These are phyloP conservation scores for Syngnathus scovelli DNA, from an alignment of 2,113 vertebrate genomes.

Conservation along the genomic window DNA sequence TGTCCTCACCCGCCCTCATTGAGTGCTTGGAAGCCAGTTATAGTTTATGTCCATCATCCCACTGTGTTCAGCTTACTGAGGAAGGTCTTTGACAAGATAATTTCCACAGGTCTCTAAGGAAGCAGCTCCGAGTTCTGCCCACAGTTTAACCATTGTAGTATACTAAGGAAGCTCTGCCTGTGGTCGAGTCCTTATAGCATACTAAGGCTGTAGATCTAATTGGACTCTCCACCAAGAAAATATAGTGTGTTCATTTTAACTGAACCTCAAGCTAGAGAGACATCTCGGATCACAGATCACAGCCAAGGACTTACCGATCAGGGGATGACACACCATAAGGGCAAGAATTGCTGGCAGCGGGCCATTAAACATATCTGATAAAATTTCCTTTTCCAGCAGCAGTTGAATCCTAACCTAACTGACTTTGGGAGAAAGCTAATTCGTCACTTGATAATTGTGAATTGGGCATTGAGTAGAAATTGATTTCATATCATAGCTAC, in stretches of 20 bases:
- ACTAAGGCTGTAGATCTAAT: not conserved
- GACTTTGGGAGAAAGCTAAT: not conserved
- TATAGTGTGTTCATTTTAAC: not conserved
- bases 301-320: not conserved
- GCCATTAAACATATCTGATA: not conserved
- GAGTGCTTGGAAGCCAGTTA: slow-evolving; percentile 51
- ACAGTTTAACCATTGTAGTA: slow-evolving; percentile 11
- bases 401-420: not conserved
- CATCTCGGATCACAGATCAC: not conserved
- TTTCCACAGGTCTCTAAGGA: slow-evolving; percentile 42
- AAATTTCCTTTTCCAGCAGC: not conserved
- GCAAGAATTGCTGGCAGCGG: not conserved
- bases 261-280: not conserved
- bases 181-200: slow-evolving; percentile 11
- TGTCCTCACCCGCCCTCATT: slow-evolving; percentile 58
- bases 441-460: not conserved
- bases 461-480: not conserved
- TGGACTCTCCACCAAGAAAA: not conserved
- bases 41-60: slow-evolving; percentile 53
- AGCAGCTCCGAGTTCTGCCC: slow-evolving; percentile 18
- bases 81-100: slow-evolving; percentile 60
- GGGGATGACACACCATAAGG: not conserved
- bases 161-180: slow-evolving; percentile 8
- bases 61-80: slow-evolving; percentile 53
- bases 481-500: not conserved